phyloP scores from a whole-genome alignment of 2,113 vertebrate genomes.

The Bos taurus region DNA sequence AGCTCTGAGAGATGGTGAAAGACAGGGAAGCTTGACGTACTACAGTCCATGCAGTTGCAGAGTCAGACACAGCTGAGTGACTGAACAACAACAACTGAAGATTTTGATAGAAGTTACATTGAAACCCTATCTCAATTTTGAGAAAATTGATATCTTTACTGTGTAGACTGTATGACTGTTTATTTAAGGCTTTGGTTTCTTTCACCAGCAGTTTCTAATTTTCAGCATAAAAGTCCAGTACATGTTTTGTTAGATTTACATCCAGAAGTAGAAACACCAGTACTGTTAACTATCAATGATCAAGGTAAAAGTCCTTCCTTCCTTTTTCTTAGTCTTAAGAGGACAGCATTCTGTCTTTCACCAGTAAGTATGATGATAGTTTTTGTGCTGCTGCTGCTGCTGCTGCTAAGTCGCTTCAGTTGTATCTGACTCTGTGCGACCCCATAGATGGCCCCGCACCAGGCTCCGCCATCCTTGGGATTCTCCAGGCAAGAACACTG shows the following conservation, averaged over 20 bases:
- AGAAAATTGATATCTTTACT: background rate
- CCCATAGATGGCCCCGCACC: too few species aligned
- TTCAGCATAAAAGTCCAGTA: background rate
- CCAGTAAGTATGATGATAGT: background rate
- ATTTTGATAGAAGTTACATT: background rate
- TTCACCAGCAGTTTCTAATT: background rate
- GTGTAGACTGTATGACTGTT: background rate
- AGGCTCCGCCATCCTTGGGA: too few species aligned
- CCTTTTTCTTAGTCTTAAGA: background rate
- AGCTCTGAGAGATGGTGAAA: background rate
- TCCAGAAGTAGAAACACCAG: background rate
- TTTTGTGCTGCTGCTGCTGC: background rate
- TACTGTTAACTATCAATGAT: background rate
- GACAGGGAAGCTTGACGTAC: background rate
- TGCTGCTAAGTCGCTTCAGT: too few species aligned
- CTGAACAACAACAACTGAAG: background rate
- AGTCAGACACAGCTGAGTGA: background rate
- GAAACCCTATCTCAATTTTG: background rate
- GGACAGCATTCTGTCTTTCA: background rate
- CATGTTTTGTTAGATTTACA: background rate
- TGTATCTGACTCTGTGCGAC: too few species aligned
- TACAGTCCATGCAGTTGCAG: background rate
- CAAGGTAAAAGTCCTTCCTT: background rate
- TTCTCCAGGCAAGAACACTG: too few species aligned
- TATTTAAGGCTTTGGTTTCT: background rate